phyloP scores from a whole-genome alignment of 2,888 invertebrate genomes.

The Hirtodrosophila histrioides region DNA sequence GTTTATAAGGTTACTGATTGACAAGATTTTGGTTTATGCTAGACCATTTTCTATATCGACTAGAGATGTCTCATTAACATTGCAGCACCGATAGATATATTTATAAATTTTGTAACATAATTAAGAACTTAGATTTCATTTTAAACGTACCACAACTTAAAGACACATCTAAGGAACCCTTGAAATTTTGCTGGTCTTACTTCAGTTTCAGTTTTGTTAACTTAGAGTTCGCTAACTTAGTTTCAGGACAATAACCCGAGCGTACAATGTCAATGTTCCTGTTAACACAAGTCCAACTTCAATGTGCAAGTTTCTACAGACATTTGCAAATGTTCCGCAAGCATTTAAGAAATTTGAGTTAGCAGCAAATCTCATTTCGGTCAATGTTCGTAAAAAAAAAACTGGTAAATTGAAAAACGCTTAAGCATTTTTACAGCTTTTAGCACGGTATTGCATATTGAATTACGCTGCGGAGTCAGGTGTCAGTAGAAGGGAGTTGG shows the following conservation, averaged over 20 bases:
- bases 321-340: conserved; percentile 52
- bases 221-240: neutral
- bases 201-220: neutral
- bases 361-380: conserved; percentile 67
- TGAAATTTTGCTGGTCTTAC: too few species aligned
- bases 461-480: conserved; percentile 61
- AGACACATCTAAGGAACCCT: too few species aligned
- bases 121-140: too few species aligned
- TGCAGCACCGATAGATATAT: too few species aligned
- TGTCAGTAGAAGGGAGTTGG: conserved; percentile 9
- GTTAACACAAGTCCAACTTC: neutral
- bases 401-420: conserved; percentile 78
- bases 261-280: conserved; percentile 7
- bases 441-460: conserved; percentile 74
- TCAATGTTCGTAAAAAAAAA: conserved; percentile 66
- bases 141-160: too few species aligned
- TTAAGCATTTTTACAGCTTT: conserved; percentile 79
- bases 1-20: too few species aligned
- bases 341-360: conserved; percentile 67
- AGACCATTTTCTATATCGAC: too few species aligned
- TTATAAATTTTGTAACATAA: too few species aligned
- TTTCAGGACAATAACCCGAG: conserved; percentile 9
- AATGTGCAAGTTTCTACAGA: conserved; percentile 1
- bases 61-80: too few species aligned
- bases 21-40: too few species aligned